A percentile compares a stretch with the other conserved stretches of the same genome.
phyloP scores from a whole-genome alignment of 2,797 vertebrate genomes.

The Silurus lanzhouensis region DNA sequence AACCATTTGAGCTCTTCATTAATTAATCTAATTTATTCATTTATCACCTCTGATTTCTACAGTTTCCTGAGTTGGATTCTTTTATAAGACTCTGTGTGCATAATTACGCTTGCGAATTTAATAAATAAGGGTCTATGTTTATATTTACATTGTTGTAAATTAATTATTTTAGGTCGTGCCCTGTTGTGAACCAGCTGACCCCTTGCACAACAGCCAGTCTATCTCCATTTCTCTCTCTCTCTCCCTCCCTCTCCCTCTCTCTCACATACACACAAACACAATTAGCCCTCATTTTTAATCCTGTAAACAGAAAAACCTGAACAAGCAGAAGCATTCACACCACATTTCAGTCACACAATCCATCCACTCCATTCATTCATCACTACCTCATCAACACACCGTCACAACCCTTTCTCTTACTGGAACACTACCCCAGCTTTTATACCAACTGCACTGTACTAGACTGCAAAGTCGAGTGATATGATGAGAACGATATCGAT shows the following conservation, averaged over 20 bases:
- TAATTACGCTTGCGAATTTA: not conserved
- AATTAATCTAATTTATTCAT: no score
- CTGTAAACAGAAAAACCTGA: slow-evolving; percentile 41
- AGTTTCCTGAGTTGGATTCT: not conserved
- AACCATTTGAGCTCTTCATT: not conserved
- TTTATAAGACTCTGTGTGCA: not conserved
- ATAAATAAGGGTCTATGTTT: not conserved
- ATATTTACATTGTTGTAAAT: not conserved
- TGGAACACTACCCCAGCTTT: not conserved
- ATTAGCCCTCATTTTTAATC: not conserved
- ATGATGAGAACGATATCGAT: not conserved
- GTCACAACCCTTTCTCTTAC: not conserved
- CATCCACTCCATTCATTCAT: not conserved
- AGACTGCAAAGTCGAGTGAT: not conserved
- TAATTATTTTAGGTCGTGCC: slow-evolving; percentile 5
- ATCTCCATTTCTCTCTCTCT: no score
- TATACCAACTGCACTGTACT: not conserved
- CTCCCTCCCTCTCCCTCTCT: no score
- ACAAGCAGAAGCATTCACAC: slow-evolving; percentile 40
- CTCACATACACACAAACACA: slow-evolving; percentile 10
- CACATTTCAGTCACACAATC: not conserved
- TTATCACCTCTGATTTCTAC: not conserved
- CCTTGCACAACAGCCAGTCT: slow-evolving; percentile 8
- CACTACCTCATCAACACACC: not conserved
- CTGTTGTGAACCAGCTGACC: slow-evolving; percentile 15